These are phyloP conservation scores for Myotis daubentonii DNA, from an alignment of 2,797 vertebrate genomes.

Conservation along the genomic window DNA sequence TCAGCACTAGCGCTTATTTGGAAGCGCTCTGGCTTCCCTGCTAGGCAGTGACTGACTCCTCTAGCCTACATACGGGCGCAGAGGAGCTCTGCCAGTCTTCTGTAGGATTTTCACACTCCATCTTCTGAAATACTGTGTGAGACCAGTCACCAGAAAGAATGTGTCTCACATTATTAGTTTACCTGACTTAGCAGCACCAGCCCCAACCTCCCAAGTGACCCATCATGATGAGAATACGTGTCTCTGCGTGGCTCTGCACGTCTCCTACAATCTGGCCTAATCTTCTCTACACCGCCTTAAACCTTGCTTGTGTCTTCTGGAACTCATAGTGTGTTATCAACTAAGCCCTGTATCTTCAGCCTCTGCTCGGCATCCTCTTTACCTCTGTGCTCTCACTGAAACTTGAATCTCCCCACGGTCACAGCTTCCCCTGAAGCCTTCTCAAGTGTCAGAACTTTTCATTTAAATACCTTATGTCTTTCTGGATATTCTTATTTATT, in stretches of 20 bases:
- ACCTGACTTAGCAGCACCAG: background rate
- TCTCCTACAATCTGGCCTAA: background rate
- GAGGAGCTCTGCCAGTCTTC: background rate
- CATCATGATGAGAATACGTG: background rate
- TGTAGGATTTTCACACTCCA: rapidly evolving
- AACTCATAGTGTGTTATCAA: background rate
- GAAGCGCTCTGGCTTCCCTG: background rate
- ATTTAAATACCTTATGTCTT: background rate
- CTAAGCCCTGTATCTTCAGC: background rate
- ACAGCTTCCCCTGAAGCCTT: background rate
- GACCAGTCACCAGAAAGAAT: background rate
- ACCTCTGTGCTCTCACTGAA: background rate
- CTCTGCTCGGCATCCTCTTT: background rate
- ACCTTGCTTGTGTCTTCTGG: background rate
- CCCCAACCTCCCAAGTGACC: background rate
- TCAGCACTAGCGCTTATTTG: background rate
- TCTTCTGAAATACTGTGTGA: background rate
- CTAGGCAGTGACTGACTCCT: background rate
- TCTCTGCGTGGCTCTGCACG: background rate
- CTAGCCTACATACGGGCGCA: rapidly evolving
- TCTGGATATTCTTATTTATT: background rate
- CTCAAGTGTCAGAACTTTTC: background rate
- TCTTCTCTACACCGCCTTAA: background rate
- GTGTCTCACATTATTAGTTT: background rate
- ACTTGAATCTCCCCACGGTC: background rate